phyloP scores from a whole-genome alignment of 1,140 invertebrate genomes.

The Drosophila oshimai region DNA sequence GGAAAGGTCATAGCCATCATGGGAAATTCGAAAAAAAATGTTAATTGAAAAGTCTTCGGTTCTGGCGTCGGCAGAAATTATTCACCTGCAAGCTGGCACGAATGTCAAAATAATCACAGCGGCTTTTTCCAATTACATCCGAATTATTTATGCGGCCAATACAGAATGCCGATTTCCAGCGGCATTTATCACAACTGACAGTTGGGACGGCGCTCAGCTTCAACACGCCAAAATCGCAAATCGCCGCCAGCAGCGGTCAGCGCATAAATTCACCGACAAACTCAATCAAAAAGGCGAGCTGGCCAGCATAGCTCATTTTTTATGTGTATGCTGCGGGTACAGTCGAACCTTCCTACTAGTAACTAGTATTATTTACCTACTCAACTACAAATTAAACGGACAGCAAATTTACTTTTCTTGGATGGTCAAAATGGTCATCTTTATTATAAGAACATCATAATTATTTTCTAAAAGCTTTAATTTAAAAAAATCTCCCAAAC shows the following conservation, averaged over 20 bases:
- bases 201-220: constrained; percentile 45
- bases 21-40: constrained; percentile 24
- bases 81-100: constrained; percentile 20
- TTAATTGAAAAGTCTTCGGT: constrained; percentile 29
- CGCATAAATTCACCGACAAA: constrained; percentile 66
- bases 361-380: too few species aligned
- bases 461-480: too few species aligned
- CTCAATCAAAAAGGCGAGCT: constrained; percentile 47
- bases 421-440: too few species aligned
- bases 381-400: too few species aligned
- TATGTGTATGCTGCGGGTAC: constrained; percentile 3
- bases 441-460: too few species aligned
- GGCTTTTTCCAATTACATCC: constrained; percentile 47
- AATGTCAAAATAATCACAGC: constrained; percentile 25
- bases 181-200: constrained; percentile 63
- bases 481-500: too few species aligned
- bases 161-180: constrained; percentile 40
- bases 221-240: constrained; percentile 41
- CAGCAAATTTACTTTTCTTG: too few species aligned
- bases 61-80: background rate
- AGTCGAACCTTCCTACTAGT: background rate
- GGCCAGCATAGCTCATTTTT: constrained; percentile 29
- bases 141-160: constrained; percentile 63
- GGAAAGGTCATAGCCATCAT: constrained; percentile 16
- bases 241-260: constrained; percentile 46